These are phyloP conservation scores for Lophura nycthemera DNA, from an alignment of 2,113 vertebrate genomes.

Conservation along the genomic window DNA sequence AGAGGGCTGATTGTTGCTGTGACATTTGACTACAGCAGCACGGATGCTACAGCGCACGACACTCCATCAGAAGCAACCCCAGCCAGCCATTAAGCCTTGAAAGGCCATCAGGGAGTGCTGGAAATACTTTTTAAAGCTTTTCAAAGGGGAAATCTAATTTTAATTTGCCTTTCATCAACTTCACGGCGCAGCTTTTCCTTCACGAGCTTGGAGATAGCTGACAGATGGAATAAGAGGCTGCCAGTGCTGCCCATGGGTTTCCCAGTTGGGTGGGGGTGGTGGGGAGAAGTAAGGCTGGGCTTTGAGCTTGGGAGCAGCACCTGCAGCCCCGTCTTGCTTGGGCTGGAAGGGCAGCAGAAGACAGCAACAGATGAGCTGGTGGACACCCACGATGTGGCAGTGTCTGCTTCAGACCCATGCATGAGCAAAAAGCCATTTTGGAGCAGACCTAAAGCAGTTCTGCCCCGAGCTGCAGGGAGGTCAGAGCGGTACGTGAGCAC, in stretches of 20 bases:
- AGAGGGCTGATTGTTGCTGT: background rate
- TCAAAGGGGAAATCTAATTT: background rate
- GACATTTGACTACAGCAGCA: background rate
- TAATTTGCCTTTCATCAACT: background rate
- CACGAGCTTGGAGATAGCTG: background rate
- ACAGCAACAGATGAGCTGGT: background rate
- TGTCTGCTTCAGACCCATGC: background rate
- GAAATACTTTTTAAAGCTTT: background rate
- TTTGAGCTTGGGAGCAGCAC: background rate
- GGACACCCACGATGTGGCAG: too few relatives aligned
- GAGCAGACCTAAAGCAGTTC: background rate
- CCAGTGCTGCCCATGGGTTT: background rate
- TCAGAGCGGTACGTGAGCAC: rapidly evolving
- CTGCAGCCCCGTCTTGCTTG: background rate
- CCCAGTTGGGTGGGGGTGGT: background rate
- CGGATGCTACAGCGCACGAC: background rate
- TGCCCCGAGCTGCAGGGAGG: background rate
- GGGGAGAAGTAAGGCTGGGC: background rate
- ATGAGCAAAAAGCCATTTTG: background rate
- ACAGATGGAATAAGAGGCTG: rapidly evolving
- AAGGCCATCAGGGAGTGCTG: background rate
- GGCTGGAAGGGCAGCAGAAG: background rate
- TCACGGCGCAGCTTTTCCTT: background rate
- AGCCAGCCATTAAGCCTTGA: background rate
- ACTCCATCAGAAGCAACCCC: background rate